These are phyloP conservation scores for Lasioglossum marginatum DNA, from an alignment of 2,888 invertebrate genomes.

Conservation along the genomic window DNA sequence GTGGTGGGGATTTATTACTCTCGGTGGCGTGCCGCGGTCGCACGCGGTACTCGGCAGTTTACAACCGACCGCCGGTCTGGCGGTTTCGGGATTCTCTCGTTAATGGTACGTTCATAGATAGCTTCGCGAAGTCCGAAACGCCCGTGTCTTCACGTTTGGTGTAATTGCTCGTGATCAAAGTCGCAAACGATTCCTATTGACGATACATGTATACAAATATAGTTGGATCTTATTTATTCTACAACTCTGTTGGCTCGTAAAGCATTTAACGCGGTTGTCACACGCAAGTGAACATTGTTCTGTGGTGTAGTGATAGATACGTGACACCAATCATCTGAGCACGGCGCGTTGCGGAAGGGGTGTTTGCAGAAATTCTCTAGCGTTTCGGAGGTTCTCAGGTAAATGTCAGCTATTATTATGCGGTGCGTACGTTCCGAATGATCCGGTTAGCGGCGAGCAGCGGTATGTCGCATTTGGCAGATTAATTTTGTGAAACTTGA, in stretches of 20 bases:
- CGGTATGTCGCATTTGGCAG: background rate
- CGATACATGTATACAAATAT: background rate
- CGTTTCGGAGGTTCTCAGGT: conserved; percentile 46
- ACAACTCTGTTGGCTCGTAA: background rate
- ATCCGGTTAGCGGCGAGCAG: background rate
- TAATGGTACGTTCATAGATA: conserved; percentile 3
- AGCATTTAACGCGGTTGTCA: conserved; percentile 29
- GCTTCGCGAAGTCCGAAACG: conserved; percentile 29
- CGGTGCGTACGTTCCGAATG: background rate
- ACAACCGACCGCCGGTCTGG: conserved; percentile 80
- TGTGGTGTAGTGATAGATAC: conserved; percentile 69
- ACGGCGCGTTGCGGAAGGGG: background rate
- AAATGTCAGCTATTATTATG: conserved; percentile 15
- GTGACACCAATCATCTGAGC: conserved; percentile 52
- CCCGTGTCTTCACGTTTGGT: conserved; percentile 8
- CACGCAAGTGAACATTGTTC: conserved; percentile 59
- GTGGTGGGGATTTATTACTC: conserved; percentile 74
- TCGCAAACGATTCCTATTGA: background rate
- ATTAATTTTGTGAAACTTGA: background rate
- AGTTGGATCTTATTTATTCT: background rate
- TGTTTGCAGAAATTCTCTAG: conserved; percentile 26
- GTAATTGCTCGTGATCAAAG: conserved; percentile 16
- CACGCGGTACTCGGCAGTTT: conserved; percentile 84
- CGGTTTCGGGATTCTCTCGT: conserved; percentile 69
- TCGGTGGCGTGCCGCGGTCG: conserved; percentile 81